Percentiles rank a stretch among this genome's conserved stretches.
Evolutionary conservation across 2,888 invertebrate species (phyloP).

Genomic region (Rhaphigaster nebulosa): DNA sequence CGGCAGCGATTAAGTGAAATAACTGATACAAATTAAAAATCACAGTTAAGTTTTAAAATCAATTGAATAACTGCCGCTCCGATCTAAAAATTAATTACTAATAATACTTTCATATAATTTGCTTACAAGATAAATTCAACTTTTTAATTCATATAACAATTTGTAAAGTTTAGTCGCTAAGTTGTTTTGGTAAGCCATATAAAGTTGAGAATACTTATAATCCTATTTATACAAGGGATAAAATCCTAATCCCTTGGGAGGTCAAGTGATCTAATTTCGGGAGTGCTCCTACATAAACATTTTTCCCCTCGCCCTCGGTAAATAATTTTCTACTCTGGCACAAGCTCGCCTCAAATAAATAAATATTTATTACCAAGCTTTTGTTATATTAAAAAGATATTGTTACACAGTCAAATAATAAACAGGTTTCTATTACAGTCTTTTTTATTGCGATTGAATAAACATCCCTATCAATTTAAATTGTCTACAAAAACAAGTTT

Average conservation of each 20-base stretch:
- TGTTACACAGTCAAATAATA: background rate
- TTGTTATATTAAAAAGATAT: background rate
- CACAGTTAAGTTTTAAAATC: too few relatives aligned
- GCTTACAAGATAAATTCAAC: background rate
- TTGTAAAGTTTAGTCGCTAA: background rate
- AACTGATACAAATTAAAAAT: too few relatives aligned
- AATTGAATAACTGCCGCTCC: too few relatives aligned
- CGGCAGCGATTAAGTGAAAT: too few relatives aligned
- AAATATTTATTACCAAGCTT: background rate
- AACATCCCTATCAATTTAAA: background rate
- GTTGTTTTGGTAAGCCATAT: constrained; percentile 1
- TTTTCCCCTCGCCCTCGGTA: background rate
- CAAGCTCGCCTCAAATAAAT: background rate
- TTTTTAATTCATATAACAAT: background rate
- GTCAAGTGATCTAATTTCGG: constrained; percentile 23
- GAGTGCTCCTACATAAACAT: constrained; percentile 37
- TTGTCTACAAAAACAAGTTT: too few relatives aligned
- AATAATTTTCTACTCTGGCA: constrained; percentile 16
- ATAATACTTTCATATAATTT: background rate
- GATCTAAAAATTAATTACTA: background rate
- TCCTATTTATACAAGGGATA: constrained; percentile 37
- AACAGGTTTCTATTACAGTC: background rate
- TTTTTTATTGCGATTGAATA: background rate
- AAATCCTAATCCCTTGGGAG: constrained; percentile 19
- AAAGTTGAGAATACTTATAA: constrained; percentile 19